Conservation (phyloP, 2,797 vertebrate genomes). For the Chloroceryle amazona region DNA sequence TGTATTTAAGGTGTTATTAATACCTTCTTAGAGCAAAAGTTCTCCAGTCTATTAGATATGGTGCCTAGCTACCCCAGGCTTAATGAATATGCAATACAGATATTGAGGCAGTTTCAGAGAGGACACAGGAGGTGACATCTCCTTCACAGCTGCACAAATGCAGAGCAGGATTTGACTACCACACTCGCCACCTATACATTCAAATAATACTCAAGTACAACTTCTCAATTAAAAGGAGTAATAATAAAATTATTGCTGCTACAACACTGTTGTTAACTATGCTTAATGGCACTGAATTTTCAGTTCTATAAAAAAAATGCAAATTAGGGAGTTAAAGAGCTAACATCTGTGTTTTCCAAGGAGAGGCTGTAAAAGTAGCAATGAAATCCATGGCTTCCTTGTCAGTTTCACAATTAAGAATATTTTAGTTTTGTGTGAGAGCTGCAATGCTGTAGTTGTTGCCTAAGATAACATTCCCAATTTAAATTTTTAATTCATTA, state of each 20-base stretch:
- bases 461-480: background rate
- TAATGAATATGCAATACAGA: background rate
- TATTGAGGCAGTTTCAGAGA: background rate
- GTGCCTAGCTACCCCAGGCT: background rate
- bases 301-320: background rate
- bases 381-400: background rate
- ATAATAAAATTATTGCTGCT: background rate
- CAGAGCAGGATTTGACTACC: background rate
- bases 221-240: background rate
- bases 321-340: slow-evolving; percentile 17
- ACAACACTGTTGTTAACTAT: background rate
- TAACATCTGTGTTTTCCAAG: background rate
- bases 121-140: background rate
- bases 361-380: background rate
- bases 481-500: background rate
- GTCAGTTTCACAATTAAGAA: slow-evolving; percentile 12
- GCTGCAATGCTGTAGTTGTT: background rate
- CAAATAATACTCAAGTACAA: background rate
- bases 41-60: background rate
- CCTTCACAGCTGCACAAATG: background rate
- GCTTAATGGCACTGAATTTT: background rate
- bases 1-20: background rate
- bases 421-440: slow-evolving; percentile 16
- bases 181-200: background rate
- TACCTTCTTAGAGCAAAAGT: background rate